Evolutionary conservation across 2,797 vertebrate species (phyloP), one percentile per base, ranked within the genome.

Genomic region (Threskiornis aethiopicus): DNA sequence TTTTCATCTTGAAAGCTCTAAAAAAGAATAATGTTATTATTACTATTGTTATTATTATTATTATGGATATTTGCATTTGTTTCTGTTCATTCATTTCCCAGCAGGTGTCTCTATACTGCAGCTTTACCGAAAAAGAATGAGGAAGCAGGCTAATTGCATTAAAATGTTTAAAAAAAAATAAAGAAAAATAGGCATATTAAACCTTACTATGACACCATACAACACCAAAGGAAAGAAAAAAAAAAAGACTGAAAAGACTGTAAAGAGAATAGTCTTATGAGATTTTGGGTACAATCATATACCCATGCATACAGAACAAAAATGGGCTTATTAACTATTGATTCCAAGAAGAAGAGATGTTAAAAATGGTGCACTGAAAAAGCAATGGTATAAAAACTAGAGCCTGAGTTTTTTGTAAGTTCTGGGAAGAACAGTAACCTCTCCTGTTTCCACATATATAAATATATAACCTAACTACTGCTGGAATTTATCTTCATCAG

Each of bases 21-120:
- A 65, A 80, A 35, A 33, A 33, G 18, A 86, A 37, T 62, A 44
- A 17, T 42, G 6, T 11, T 62, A 5, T 33, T 69, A 26, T 33
- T 58, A 6, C 4, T 52, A 6, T 51, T 82, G 9, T n/a, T 24
- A 13, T 39, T 44, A 8, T 89, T 84, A 71, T 64, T 78, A 41
- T 92, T 73, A 92, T 73, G 28, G 67, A 94, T 94, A 92, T 96
- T 96, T 94, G 78, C 71, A 91, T 96, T 97, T 97, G 46, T 86
- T 98, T 97, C 97, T 97, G 94, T 98, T 98, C 98, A 97, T 98
- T 97, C 84, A 87, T 96, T 97, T 98, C 98, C 98, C 98, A 98
- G 98, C 98, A 98, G 98, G 97, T 98, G 98, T 98, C 98, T 98
- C 98, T 98, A 97, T 97, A 94, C 88, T 97, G 97, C 98, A 98